Base-by-base conservation (phyloP, 2,113 vertebrate genomes). In the Microcebus lehilahytsara region DNA sequence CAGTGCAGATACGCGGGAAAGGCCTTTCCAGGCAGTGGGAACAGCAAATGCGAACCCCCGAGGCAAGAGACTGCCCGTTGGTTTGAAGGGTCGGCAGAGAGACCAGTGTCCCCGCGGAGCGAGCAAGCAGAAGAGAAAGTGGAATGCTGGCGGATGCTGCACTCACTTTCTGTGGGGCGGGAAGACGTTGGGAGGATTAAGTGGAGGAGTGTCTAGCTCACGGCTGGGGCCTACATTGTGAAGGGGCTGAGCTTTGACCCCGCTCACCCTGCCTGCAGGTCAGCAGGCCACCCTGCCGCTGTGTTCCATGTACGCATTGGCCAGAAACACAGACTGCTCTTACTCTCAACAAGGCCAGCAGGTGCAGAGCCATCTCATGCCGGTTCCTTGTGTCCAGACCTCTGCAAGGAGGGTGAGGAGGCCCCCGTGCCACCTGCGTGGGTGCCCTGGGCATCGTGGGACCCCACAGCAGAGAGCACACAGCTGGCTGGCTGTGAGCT, bases 1-100 rank as follows among this genome's bases (percentile, higher is more conserved):
- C 4, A 2, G 0, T 0, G 40, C 62, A 62, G 32, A 8, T 56
- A 20, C 0, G 0, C 16, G 2, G n/a, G 9, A 25, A 42, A 42
- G 37, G 4, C 16, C 37, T 79, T 27, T 53, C 23, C 56, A 32
- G 84, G 53, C 5, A 46, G 46, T 37, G 40, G 71, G 19, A 66
- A 37, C 2, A 79, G 25, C 42, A 51, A 19, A 12, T 30, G 3
- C 23, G 10, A 22, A 80, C 30, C 74, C 62, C 32, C 5, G 20
- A 75, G 71, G 25, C 62, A 12, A 60, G 42, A 37, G n/a, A 4
- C 14, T 17, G 27, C 9, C 20, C 9, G 0, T 1, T n/a, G 2
- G 13, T 23, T 32, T 25, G 12, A 27, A 72, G 34, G n/a, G 19
- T 72, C 6, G 34, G 46, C 12, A 79, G 23, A 32, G 46, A 53